phyloP scores from a whole-genome alignment of 2,888 invertebrate species.

The Pseudococcus longispinus region DNA sequence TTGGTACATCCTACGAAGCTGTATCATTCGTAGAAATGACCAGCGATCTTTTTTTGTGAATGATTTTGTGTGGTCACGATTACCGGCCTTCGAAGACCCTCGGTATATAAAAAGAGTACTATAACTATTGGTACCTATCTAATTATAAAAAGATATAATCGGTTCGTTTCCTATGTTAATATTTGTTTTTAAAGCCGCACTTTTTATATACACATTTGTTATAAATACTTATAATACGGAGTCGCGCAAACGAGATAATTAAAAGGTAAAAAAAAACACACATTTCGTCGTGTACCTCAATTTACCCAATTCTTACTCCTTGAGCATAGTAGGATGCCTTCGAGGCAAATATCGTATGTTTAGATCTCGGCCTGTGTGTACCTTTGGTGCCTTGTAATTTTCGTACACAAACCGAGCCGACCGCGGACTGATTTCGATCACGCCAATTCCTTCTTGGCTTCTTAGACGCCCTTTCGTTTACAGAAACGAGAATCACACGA shows the following conservation, averaged over 20 bases:
- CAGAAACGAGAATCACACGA: no score
- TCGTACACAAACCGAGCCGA: background rate
- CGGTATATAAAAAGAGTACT: background rate
- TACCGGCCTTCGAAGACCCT: background rate
- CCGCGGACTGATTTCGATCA: background rate
- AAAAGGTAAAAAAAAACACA: background rate
- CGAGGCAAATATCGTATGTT: background rate
- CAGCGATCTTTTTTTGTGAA: background rate
- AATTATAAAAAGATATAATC: constrained; percentile 6
- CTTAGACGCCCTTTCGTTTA: constrained; percentile 4
- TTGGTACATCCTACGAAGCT: background rate
- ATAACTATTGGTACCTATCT: background rate
- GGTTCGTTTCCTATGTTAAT: background rate
- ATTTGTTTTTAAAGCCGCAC: background rate
- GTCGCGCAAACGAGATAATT: constrained; percentile 1
- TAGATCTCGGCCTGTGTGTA: background rate
- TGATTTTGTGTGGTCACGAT: background rate
- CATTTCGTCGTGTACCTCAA: background rate
- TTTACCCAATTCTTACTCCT: background rate
- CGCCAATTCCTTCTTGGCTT: background rate
- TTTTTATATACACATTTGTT: background rate
- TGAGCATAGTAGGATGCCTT: background rate
- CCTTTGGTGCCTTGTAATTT: constrained; percentile 13
- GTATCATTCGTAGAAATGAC: background rate
- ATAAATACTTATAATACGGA: background rate